These are phyloP conservation scores for Synergus gifuensis DNA, from an alignment of 2,888 invertebrate genomes.

Conservation along the genomic window DNA sequence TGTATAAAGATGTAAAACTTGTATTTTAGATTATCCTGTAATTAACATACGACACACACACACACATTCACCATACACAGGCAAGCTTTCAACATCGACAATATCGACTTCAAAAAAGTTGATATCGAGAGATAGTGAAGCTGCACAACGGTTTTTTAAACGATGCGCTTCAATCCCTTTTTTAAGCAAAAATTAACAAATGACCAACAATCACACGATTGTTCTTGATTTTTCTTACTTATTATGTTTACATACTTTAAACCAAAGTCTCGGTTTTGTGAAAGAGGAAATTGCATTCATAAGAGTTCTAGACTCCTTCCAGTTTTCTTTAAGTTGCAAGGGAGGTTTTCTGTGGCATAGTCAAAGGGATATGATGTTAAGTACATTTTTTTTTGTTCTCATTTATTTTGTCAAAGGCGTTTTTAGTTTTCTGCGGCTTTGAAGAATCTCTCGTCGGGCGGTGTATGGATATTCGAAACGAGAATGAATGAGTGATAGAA, in stretches of 20 bases:
- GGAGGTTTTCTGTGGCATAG: constrained; percentile 41
- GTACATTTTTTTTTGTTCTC: constrained; percentile 45
- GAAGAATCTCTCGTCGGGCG: constrained; percentile 50
- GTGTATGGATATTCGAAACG: constrained; percentile 45
- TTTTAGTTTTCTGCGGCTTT: constrained; percentile 53
- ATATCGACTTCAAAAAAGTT: constrained; percentile 33
- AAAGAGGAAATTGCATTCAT: constrained; percentile 35
- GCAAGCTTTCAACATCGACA: not conserved
- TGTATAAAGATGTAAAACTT: constrained; percentile 76
- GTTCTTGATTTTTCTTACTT: not conserved
- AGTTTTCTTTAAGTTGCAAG: constrained; percentile 46
- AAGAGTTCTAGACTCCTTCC: constrained; percentile 21
- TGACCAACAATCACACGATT: not conserved
- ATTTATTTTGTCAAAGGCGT: constrained; percentile 45
- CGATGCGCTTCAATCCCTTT: constrained; percentile 60
- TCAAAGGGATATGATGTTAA: constrained; percentile 26
- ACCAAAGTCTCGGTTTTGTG: not conserved
- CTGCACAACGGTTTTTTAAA: constrained; percentile 54
- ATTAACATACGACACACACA: constrained; percentile 66
- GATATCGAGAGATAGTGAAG: constrained; percentile 44
- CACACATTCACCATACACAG: constrained; percentile 48
- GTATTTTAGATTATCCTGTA: constrained; percentile 76
- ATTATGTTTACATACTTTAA: not conserved
- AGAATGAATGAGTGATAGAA: constrained; percentile 5
- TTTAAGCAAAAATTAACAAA: constrained; percentile 4